phyloP scores from a whole-genome alignment of 2,797 vertebrate genomes.

The Notolepis coatsorum region DNA sequence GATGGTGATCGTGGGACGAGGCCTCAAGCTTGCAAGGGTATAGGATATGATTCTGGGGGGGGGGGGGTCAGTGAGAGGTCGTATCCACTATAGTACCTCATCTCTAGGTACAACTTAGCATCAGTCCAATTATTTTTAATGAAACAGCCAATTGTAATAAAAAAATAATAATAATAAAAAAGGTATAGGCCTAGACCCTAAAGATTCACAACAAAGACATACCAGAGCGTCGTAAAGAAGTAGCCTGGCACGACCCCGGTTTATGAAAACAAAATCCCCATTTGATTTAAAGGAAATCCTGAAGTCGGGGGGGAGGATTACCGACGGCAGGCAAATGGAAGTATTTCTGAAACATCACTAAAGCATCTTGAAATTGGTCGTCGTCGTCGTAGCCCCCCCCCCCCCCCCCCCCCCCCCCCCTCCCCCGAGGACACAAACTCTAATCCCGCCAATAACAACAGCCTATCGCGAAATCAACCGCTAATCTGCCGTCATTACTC shows the following conservation, averaged over 20 bases:
- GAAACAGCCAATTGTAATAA: slow-evolving; percentile 39
- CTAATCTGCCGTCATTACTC: slow-evolving; percentile 1
- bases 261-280: slow-evolving; percentile 71
- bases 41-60: no score
- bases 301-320: slow-evolving; percentile 46
- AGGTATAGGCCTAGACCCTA: no score
- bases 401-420: no score
- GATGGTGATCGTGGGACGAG: no score
- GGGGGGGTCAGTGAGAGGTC: no score
- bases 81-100: no score
- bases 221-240: slow-evolving; percentile 1
- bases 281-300: slow-evolving; percentile 70
- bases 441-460: slow-evolving; percentile 51
- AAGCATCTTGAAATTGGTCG: slow-evolving; percentile 21
- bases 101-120: slow-evolving; percentile 6
- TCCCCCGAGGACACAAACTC: slow-evolving; percentile 23
- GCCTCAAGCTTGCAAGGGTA: no score
- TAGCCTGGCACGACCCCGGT: slow-evolving; percentile 28
- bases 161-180: no score
- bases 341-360: slow-evolving; percentile 15
- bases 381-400: no score
- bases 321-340: slow-evolving; percentile 19
- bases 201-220: slow-evolving; percentile 32
- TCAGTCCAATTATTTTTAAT: neutral
- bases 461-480: slow-evolving; percentile 34